These are phyloP conservation scores for Xanthorhoe spadicearia DNA, from an alignment of 2,888 invertebrate genomes.

Conservation along the genomic window DNA sequence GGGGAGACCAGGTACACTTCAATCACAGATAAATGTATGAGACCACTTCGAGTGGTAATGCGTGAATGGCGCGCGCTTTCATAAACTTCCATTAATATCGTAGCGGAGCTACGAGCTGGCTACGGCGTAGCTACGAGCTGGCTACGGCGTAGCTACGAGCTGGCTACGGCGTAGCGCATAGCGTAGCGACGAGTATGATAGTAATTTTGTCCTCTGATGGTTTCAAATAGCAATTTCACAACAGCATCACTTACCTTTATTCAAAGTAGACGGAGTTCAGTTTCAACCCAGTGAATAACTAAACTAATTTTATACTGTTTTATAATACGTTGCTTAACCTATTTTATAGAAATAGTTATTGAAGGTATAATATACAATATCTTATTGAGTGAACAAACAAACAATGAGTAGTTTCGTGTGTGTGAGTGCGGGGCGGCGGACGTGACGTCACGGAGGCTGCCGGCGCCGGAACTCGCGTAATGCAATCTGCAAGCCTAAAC, in stretches of 20 bases:
- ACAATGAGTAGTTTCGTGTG: background rate
- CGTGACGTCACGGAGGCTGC: constrained; percentile 6
- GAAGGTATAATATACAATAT: too few species aligned
- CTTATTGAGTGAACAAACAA: constrained; percentile 1
- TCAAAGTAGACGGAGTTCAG: background rate
- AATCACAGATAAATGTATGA: constrained; percentile 20
- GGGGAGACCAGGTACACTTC: background rate
- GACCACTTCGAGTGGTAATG: constrained; percentile 12
- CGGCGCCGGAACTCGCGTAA: background rate
- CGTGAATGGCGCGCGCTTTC: constrained; percentile 12
- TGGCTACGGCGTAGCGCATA: constrained; percentile 16
- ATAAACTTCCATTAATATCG: background rate
- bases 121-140: constrained; percentile 11
- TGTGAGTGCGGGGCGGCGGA: background rate
- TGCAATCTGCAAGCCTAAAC: constrained; percentile 7
- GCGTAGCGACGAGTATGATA: constrained; percentile 4
- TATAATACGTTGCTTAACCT: background rate
- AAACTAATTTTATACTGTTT: too few species aligned
- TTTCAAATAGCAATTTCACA: constrained; percentile 1
- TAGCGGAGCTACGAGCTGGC: background rate
- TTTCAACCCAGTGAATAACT: too few species aligned
- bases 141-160: constrained; percentile 13
- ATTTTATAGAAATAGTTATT: background rate
- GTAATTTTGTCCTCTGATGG: constrained; percentile 1
- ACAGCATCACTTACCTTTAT: background rate